phyloP scores from a whole-genome alignment of 1,140 invertebrate species.

The Ceratoteleas bidentatus region DNA sequence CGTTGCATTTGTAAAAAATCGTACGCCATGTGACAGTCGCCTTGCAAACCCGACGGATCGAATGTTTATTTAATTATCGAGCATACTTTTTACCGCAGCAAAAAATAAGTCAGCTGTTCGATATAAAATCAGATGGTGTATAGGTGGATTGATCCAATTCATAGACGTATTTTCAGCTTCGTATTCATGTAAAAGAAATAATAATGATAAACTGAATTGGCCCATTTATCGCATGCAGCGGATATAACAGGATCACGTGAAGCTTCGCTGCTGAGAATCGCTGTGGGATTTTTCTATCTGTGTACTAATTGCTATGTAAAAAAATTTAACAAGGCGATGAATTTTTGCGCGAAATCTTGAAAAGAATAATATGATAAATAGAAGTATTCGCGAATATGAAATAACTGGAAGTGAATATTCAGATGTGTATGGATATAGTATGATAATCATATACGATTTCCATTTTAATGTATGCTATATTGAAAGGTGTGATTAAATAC shows the following conservation, averaged over 20 bases:
- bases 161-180: background rate
- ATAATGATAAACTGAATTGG: conserved; percentile 34
- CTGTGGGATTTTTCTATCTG: conserved; percentile 58
- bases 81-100: conserved; percentile 8
- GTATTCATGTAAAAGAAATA: conserved; percentile 25
- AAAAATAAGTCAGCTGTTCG: conserved; percentile 20
- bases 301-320: conserved; percentile 48
- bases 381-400: conserved; percentile 24
- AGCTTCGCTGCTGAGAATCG: conserved; percentile 43
- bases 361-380: conserved; percentile 37
- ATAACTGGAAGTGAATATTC: conserved; percentile 36
- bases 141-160: too few relatives aligned
- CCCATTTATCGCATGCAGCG: conserved; percentile 47
- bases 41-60: too few relatives aligned
- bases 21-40: background rate
- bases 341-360: conserved; percentile 14
- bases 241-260: conserved; percentile 36
- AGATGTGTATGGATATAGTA: conserved; percentile 31
- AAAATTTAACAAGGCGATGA: conserved; percentile 32
- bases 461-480: conserved; percentile 43
- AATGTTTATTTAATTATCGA: conserved; percentile 18
- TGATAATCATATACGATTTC: conserved; percentile 35
- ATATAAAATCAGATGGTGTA: background rate
- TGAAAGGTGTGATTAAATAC: conserved; percentile 24
- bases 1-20: conserved; percentile 14